phyloP scores from a whole-genome alignment of 2,797 vertebrate genomes.

The Balearica regulorum region DNA sequence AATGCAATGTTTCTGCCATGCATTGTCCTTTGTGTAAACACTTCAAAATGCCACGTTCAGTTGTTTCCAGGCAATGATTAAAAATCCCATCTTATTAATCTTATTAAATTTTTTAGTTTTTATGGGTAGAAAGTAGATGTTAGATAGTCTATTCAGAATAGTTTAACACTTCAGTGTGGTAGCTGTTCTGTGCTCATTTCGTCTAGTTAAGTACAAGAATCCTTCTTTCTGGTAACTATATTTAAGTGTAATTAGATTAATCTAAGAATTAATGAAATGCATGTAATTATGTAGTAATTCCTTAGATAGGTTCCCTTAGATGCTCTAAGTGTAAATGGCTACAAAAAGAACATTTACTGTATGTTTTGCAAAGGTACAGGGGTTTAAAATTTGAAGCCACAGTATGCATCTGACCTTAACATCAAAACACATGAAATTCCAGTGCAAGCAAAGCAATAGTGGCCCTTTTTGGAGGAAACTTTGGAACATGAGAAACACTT shows the following conservation, averaged over 20 bases:
- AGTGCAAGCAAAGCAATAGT: neutral
- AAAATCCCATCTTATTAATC: no score
- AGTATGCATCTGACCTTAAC: neutral
- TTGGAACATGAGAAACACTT: neutral
- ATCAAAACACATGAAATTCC: neutral
- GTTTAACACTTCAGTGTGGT: neutral
- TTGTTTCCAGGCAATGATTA: neutral
- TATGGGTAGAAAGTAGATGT: neutral
- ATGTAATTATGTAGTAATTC: neutral
- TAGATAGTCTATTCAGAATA: neutral
- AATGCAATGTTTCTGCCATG: neutral
- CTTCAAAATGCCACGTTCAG: neutral
- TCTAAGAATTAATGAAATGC: neutral
- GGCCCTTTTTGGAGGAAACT: neutral
- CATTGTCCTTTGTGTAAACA: neutral
- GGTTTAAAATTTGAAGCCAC: neutral
- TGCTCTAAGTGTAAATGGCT: neutral
- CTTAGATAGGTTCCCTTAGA: neutral
- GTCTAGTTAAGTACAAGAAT: neutral
- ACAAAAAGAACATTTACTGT: neutral
- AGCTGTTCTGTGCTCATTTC: neutral
- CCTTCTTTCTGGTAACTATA: neutral
- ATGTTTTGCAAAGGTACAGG: neutral
- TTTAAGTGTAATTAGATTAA: neutral
- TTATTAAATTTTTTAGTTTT: neutral